Evolutionary conservation across 2,113 vertebrate genomes (phyloP), one percentile per base, ranked within the genome.

Genomic region (Collichthys lucidus): DNA sequence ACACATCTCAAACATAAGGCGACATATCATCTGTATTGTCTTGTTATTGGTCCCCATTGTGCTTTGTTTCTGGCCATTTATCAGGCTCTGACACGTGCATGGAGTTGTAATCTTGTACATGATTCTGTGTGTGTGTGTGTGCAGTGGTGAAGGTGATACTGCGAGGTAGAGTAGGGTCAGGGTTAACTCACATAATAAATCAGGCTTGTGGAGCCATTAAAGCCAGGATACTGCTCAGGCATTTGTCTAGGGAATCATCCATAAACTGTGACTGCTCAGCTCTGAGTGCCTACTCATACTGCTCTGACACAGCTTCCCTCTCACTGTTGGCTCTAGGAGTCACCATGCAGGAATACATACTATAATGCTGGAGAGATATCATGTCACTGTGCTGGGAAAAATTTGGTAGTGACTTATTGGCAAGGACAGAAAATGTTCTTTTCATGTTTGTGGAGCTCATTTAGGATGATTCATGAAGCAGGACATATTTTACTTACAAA

Each of bases 101-200:
- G 3, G 46, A 68, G 61, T 53, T 74, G 20, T 71, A 80, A 84
- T 74, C 55, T 40, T 65, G 55, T 52, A 56, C 26, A 4, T 15
- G 57, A 3, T 0, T 8, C 4, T 47, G 61, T 42, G 55, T 26
- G 59, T 67, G 77, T 11, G 49, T 44, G 46, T 24, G 29, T 35
- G 76, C 40, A 73, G 62, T 40, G 17, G 11, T 65, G 68, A 72
- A 76, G 55, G 73, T 61, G 76, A 85, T 62, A 63, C 42, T 52
- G 14, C 24, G 66, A 55, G 65, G 40, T 9, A 19, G 50, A 75
- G 69, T 29, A 57, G 80, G 88, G 83, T 91, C 87, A 78, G 83
- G 79, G 83, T 80, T 77, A 84, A 77, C 80, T 68, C 31, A 6
- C 55, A 60, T 24, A 79, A 87, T 86, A 88, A 88, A 92, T 89